Conservation (phyloP, 2,113 vertebrate species). For the Alethe castanea region DNA sequence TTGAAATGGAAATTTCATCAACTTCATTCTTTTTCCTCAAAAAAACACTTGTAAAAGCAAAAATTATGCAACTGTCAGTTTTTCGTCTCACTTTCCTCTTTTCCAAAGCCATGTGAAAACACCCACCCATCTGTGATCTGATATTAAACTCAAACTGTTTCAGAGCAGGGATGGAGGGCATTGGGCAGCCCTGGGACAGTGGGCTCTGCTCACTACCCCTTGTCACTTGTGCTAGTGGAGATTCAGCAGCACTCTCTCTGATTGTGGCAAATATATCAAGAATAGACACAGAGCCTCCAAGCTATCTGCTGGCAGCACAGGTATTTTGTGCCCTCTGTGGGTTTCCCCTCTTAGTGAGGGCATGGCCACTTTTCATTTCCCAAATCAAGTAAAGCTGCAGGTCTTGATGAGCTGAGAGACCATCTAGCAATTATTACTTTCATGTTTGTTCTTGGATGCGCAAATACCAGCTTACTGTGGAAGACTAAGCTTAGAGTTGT, state of each 20-base stretch:
- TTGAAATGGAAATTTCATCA: not conserved
- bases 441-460: not conserved
- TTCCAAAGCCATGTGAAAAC: not conserved
- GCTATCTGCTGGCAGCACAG: not conserved
- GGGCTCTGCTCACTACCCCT: not conserved
- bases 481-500: not conserved
- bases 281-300: not conserved
- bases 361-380: not conserved
- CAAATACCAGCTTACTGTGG: not conserved
- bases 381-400: not conserved
- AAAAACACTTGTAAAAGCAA: not conserved
- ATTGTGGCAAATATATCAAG: not conserved
- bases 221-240: not conserved
- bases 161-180: not conserved
- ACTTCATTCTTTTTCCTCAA: not conserved
- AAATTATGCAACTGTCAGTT: not conserved
- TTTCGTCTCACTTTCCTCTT: not conserved
- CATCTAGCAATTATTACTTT: not conserved
- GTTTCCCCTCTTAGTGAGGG: accelerated
- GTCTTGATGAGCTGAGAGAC: not conserved
- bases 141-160: not conserved
- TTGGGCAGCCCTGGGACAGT: not conserved
- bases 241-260: not conserved
- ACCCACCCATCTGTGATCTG: accelerated
- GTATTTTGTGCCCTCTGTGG: not conserved